These are phyloP conservation scores for Lynx canadensis DNA, from an alignment of 2,113 vertebrate genomes.

Conservation along the genomic window DNA sequence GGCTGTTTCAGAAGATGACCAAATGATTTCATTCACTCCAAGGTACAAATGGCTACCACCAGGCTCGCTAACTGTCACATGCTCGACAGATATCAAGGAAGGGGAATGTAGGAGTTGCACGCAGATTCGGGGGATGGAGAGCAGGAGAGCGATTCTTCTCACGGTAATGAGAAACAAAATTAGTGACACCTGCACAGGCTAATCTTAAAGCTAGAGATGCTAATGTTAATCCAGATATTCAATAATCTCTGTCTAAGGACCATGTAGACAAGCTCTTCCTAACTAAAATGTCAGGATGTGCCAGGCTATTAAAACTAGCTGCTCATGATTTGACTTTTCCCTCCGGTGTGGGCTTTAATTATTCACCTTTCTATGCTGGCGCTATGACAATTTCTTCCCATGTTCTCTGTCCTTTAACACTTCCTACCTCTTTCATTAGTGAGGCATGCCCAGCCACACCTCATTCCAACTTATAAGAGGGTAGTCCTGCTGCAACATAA, in stretches of 20 bases:
- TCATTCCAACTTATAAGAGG: not conserved
- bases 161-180: not conserved
- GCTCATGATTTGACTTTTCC: not conserved
- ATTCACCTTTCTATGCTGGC: not conserved
- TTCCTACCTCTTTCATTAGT: not conserved
- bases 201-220: not conserved
- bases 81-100: not conserved
- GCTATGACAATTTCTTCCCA: not conserved
- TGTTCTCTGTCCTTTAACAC: not conserved
- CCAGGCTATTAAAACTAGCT: not conserved
- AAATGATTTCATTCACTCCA: not conserved
- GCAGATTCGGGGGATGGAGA: too few relatives aligned
- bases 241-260: not conserved
- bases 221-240: not conserved
- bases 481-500: not conserved
- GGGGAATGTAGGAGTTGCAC: rapidly evolving
- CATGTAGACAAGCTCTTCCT: not conserved
- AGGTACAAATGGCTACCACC: not conserved
- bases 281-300: not conserved
- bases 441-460: not conserved
- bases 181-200: not conserved
- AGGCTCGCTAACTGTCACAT: not conserved
- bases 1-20: not conserved
- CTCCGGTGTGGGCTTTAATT: not conserved
- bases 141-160: not conserved